These are phyloP conservation scores for Pterophyllum scalare DNA, from an alignment of 2,113 vertebrate species.

Conservation along the genomic window DNA sequence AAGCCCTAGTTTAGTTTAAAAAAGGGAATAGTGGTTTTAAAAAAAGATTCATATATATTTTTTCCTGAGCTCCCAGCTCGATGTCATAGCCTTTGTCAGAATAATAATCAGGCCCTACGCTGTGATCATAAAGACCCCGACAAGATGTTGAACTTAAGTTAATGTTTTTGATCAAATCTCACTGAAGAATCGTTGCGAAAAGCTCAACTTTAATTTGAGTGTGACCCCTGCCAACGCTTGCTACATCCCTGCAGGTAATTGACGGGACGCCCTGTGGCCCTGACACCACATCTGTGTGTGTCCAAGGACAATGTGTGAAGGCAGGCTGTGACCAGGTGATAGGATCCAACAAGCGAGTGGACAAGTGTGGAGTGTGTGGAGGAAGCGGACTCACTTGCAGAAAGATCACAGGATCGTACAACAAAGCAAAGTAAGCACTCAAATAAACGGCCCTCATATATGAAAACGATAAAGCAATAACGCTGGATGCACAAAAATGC, in stretches of 20 bases:
- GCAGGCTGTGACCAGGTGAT: conserved; percentile 94
- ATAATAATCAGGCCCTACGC: neutral
- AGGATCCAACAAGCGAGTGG: conserved; percentile 91
- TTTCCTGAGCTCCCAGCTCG: neutral
- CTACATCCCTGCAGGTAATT: conserved; percentile 83
- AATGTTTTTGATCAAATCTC: neutral
- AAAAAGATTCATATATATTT: neutral
- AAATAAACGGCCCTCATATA: neutral
- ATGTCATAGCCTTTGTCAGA: neutral
- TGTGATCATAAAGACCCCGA: neutral
- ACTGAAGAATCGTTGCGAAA: neutral
- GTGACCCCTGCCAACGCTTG: neutral
- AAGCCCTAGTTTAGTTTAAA: neutral
- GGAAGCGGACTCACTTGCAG: conserved; percentile 89
- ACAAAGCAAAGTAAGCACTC: conserved; percentile 79
- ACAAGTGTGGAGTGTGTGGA: conserved; percentile 94
- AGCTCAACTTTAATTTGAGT: neutral
- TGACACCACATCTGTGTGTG: conserved; percentile 93
- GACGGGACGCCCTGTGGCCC: conserved; percentile 95
- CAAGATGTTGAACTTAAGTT: neutral
- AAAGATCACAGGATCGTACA: conserved; percentile 91
- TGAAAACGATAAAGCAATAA: neutral
- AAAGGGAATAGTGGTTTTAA: neutral
- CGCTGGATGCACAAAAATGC: neutral
- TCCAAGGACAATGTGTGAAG: conserved; percentile 96